Evolutionary conservation across 1,140 invertebrate genomes (phyloP).

Genomic region (Akabosia matsudoensis): DNA sequence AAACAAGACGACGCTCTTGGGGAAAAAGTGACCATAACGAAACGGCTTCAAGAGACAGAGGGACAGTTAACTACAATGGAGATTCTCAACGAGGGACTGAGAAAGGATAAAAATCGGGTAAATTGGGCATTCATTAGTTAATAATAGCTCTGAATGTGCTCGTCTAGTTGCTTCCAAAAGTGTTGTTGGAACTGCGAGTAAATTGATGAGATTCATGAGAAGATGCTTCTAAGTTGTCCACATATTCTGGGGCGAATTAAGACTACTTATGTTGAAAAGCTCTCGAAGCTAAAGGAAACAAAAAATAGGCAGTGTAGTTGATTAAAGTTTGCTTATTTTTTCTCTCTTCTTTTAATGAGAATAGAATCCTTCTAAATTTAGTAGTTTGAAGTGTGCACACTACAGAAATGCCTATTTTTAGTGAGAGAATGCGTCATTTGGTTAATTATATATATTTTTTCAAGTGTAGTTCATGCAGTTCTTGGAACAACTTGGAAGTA

Average conservation of each 20-base stretch:
- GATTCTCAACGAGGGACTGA: slow-evolving; percentile 61
- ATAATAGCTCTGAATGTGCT: neutral
- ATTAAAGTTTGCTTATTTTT: no score
- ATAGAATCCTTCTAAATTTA: no score
- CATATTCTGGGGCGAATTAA: no score
- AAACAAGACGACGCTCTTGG: slow-evolving; percentile 53
- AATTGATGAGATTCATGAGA: neutral
- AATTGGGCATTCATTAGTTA: slow-evolving; percentile 7
- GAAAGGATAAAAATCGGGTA: slow-evolving; percentile 61
- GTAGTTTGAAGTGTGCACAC: no score
- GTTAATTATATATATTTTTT: slow-evolving; percentile 22
- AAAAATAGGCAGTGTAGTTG: no score
- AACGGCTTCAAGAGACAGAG: slow-evolving; percentile 68
- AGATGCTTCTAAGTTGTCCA: no score
- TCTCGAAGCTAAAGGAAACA: no score
- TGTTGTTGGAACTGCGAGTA: no score
- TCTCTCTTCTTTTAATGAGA: no score
- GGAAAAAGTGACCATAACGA: slow-evolving; percentile 64
- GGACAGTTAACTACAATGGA: slow-evolving; percentile 65
- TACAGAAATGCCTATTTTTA: no score
- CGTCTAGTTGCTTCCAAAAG: neutral
- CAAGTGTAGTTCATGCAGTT: slow-evolving; percentile 65
- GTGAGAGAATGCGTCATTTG: no score
- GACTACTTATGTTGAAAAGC: no score
- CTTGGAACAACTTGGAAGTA: slow-evolving; percentile 66